phyloP scores from a whole-genome alignment of 1,140 invertebrate species.

The Zophobas morio region DNA sequence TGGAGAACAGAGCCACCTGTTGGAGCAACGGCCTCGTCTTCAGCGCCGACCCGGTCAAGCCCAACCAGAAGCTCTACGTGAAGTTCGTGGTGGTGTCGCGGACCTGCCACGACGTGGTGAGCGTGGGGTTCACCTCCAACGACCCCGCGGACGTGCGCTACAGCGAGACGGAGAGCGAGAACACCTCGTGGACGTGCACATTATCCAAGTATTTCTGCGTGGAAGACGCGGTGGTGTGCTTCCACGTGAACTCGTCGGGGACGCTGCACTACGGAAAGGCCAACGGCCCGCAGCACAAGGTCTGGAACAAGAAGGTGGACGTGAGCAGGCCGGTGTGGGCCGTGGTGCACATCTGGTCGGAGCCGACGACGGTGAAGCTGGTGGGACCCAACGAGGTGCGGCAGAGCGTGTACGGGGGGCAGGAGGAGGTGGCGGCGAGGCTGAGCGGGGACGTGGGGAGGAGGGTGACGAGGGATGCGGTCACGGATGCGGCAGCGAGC shows the following conservation, averaged over 20 bases:
- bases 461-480: neutral
- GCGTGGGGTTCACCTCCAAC: conserved; percentile 4
- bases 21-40: conserved; percentile 1
- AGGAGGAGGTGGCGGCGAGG: neutral
- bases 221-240: neutral
- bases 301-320: neutral
- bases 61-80: conserved; percentile 8
- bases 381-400: neutral
- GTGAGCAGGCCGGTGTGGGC: conserved; percentile 6
- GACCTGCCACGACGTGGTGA: conserved; percentile 1
- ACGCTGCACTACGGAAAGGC: neutral
- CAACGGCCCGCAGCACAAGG: neutral
- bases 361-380: neutral
- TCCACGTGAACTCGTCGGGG: neutral
- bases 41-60: neutral
- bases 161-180: neutral
- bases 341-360: conserved; percentile 2
- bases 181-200: neutral
- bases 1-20: neutral
- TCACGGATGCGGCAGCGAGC: neutral
- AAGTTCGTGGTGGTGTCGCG: neutral
- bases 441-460: neutral
- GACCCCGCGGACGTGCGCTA: neutral
- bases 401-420: neutral
- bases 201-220: neutral